These are phyloP conservation scores for Telenomus remus DNA, from an alignment of 1,140 invertebrate species.

Conservation along the genomic window DNA sequence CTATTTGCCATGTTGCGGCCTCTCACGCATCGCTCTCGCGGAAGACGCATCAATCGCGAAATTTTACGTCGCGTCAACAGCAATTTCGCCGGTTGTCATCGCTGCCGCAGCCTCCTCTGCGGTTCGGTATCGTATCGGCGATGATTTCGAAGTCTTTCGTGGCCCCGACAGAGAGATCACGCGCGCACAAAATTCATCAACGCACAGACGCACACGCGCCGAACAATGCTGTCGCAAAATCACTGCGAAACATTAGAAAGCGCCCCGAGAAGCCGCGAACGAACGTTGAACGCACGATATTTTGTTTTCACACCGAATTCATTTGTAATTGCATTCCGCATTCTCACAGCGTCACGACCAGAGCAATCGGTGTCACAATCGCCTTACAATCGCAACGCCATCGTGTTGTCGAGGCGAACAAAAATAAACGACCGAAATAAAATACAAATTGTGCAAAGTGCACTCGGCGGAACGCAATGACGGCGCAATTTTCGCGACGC, in stretches of 20 bases:
- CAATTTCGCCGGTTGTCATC: slow-evolving; percentile 69
- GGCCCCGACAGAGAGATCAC: slow-evolving; percentile 2
- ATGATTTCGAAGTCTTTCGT: slow-evolving; percentile 57
- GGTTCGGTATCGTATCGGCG: slow-evolving; percentile 62
- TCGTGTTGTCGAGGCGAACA: background rate
- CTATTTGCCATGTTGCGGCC: slow-evolving; percentile 51
- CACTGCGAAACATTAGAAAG: slow-evolving; percentile 38
- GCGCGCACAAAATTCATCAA: slow-evolving; percentile 42
- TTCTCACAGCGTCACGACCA: slow-evolving; percentile 40
- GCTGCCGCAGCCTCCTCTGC: slow-evolving; percentile 46
- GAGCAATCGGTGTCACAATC: slow-evolving; percentile 38
- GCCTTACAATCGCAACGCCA: slow-evolving; percentile 21
- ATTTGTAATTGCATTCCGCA: slow-evolving; percentile 44
- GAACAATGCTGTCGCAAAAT: slow-evolving; percentile 33
- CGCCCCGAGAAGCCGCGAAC: slow-evolving; percentile 19
- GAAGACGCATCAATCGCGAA: slow-evolving; percentile 72
- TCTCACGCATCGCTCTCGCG: slow-evolving; percentile 46
- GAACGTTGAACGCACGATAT: slow-evolving; percentile 18
- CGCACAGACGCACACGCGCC: slow-evolving; percentile 35
- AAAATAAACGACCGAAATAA: slow-evolving; percentile 6
- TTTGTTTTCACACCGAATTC: slow-evolving; percentile 50
- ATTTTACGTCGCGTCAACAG: slow-evolving; percentile 67
- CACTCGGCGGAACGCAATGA: slow-evolving; percentile 13
- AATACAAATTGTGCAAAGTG: slow-evolving; percentile 17
- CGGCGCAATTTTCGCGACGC: slow-evolving; percentile 16